Conservation (phyloP, 2,888 invertebrate species). For the Sinopyrophorus schimmeli region DNA sequence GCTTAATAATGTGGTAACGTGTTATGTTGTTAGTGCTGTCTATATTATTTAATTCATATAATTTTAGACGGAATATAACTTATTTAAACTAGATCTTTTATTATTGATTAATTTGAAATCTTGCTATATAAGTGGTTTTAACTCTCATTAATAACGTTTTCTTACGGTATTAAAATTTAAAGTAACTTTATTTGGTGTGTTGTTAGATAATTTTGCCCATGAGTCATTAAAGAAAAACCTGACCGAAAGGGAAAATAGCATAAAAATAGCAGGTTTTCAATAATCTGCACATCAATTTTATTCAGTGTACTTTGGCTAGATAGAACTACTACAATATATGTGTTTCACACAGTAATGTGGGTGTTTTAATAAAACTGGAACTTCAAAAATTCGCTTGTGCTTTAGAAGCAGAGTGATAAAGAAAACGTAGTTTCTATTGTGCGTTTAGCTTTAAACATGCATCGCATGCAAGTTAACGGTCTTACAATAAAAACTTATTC, state of each 20-base stretch:
- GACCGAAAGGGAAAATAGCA: slow-evolving; percentile 18
- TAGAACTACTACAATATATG: slow-evolving; percentile 27
- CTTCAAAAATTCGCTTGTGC: slow-evolving; percentile 47
- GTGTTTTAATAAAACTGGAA: slow-evolving; percentile 32
- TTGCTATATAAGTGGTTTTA: slow-evolving; percentile 32
- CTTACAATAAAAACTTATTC: slow-evolving; percentile 22
- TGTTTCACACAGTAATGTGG: slow-evolving; percentile 26
- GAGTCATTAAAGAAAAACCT: slow-evolving; percentile 12
- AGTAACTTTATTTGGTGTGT: slow-evolving; percentile 27
- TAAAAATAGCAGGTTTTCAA: slow-evolving; percentile 6
- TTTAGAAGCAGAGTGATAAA: slow-evolving; percentile 48
- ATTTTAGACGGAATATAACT: slow-evolving; percentile 33
- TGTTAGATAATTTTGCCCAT: slow-evolving; percentile 22
- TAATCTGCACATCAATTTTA: slow-evolving; percentile 15
- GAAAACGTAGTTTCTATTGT: slow-evolving; percentile 44
- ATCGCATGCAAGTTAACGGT: slow-evolving; percentile 40
- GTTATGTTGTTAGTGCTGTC: slow-evolving; percentile 37
- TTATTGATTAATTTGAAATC: slow-evolving; percentile 32
- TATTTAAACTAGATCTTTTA: slow-evolving; percentile 34
- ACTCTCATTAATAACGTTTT: slow-evolving; percentile 22
- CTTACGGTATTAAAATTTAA: slow-evolving; percentile 32
- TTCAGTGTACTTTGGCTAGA: slow-evolving; percentile 26
- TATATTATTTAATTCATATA: slow-evolving; percentile 32
- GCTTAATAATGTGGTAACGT: slow-evolving; percentile 28
- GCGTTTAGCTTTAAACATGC: slow-evolving; percentile 49